phyloP scores from a whole-genome alignment of 2,888 invertebrate species.

The Caenorhabditis macrosperma region DNA sequence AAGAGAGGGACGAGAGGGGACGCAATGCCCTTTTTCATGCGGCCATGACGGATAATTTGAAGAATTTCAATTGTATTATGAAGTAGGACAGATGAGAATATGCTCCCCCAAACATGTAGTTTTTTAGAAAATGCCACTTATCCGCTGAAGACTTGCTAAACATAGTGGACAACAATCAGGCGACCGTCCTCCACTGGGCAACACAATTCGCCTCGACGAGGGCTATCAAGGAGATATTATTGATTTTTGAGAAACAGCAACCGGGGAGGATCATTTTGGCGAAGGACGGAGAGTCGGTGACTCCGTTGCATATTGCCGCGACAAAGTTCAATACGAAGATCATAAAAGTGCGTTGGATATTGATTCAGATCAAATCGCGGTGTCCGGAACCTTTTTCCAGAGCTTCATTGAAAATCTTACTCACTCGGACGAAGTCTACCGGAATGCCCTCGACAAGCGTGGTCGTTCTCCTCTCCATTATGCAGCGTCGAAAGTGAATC shows the following conservation, averaged over 20 bases:
- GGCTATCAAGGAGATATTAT: slow-evolving; percentile 18
- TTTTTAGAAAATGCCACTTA: not conserved
- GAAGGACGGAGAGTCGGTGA: slow-evolving; percentile 70
- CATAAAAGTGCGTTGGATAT: slow-evolving; percentile 64
- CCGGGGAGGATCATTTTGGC: slow-evolving; percentile 48
- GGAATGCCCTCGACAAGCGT: slow-evolving; percentile 61
- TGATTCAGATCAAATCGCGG: not conserved
- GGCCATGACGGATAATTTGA: slow-evolving; percentile 66
- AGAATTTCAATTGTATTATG: slow-evolving; percentile 57
- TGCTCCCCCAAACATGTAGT: too few species aligned
- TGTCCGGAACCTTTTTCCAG: too few species aligned
- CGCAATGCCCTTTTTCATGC: slow-evolving; percentile 64
- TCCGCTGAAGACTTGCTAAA: not conserved
- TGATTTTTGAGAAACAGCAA: slow-evolving; percentile 1
- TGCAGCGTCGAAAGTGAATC: slow-evolving; percentile 68
- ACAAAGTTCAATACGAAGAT: slow-evolving; percentile 66
- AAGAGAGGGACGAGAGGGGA: slow-evolving; percentile 55
- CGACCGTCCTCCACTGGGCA: slow-evolving; percentile 74
- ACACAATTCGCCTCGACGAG: slow-evolving; percentile 58
- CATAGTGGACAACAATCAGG: slow-evolving; percentile 54
- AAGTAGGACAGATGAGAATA: slow-evolving; percentile 55
- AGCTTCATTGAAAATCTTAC: not conserved
- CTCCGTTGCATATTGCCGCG: slow-evolving; percentile 76
- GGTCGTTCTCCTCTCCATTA: slow-evolving; percentile 75
- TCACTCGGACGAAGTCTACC: slow-evolving; percentile 43